A percentile compares a stretch with the other conserved stretches of the same genome.
These are phyloP conservation scores for Casuarius casuarius DNA, from an alignment of 2,113 vertebrate species.

Conservation along the genomic window DNA sequence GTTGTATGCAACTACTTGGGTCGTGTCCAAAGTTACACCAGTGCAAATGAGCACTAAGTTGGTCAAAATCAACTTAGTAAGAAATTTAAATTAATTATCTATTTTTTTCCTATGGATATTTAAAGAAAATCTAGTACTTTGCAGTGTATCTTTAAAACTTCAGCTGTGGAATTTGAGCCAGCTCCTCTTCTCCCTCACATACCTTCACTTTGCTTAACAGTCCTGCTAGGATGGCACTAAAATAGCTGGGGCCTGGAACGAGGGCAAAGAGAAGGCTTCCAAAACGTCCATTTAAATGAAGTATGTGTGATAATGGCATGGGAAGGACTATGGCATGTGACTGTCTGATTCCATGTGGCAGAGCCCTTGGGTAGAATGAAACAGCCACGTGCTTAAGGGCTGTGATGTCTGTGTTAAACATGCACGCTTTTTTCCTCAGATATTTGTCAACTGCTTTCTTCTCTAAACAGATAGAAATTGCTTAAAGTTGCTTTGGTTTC, in stretches of 20 bases:
- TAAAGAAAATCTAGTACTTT: background rate
- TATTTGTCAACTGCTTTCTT: slow-evolving; percentile 9
- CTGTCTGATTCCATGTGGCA: background rate
- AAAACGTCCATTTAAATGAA: slow-evolving; percentile 39
- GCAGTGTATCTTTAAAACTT: background rate
- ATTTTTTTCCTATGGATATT: background rate
- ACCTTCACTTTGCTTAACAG: background rate
- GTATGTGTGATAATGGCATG: slow-evolving; percentile 39
- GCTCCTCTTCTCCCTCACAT: background rate
- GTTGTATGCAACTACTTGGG: background rate
- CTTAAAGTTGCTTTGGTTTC: slow-evolving; percentile 44
- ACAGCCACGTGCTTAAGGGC: background rate
- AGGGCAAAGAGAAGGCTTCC: background rate
- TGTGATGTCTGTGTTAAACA: background rate
- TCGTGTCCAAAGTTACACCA: background rate
- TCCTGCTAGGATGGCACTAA: background rate
- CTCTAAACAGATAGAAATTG: slow-evolving; percentile 34
- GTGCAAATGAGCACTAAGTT: background rate
- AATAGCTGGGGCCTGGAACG: slow-evolving; percentile 20
- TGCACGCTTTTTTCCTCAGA: background rate
- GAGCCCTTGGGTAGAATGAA: background rate
- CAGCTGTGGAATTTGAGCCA: background rate
- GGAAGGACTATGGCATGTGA: slow-evolving; percentile 8
- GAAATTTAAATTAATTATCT: background rate
- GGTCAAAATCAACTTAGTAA: background rate